Conservation (phyloP, 2,888 invertebrate genomes). For the Scotopteryx bipunctaria region DNA sequence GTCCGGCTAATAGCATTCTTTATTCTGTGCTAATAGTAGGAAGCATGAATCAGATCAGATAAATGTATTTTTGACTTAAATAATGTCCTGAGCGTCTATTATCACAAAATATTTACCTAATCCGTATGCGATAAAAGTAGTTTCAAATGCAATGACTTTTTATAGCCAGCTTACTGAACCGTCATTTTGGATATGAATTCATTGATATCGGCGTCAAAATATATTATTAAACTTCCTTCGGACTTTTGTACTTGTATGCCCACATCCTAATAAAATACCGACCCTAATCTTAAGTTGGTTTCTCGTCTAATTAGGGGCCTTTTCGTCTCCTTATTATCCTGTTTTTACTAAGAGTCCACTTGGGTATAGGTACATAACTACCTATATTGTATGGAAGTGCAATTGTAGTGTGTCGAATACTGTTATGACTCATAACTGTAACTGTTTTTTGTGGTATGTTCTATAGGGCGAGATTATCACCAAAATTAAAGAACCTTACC, state of each 20-base stretch:
- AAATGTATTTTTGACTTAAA: no score
- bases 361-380: constrained; percentile 48
- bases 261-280: constrained; percentile 35
- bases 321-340: constrained; percentile 54
- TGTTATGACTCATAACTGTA: constrained; percentile 6
- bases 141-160: not conserved
- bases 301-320: constrained; percentile 67
- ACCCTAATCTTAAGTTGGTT: constrained; percentile 68
- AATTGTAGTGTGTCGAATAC: constrained; percentile 2
- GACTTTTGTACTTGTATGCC: not conserved
- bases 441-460: not conserved
- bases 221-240: not conserved
- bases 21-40: not conserved
- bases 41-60: no score
- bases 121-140: no score
- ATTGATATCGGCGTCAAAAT: not conserved
- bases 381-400: constrained; percentile 20
- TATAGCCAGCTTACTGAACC: no score
- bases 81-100: no score
- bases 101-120: no score
- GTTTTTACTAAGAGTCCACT: constrained; percentile 56
- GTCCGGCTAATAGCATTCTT: not conserved
- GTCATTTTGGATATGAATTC: no score
- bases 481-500: not conserved
- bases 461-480: no score